Base-by-base conservation (phyloP, 1,140 invertebrate genomes). In the Drosophila melanica region DNA sequence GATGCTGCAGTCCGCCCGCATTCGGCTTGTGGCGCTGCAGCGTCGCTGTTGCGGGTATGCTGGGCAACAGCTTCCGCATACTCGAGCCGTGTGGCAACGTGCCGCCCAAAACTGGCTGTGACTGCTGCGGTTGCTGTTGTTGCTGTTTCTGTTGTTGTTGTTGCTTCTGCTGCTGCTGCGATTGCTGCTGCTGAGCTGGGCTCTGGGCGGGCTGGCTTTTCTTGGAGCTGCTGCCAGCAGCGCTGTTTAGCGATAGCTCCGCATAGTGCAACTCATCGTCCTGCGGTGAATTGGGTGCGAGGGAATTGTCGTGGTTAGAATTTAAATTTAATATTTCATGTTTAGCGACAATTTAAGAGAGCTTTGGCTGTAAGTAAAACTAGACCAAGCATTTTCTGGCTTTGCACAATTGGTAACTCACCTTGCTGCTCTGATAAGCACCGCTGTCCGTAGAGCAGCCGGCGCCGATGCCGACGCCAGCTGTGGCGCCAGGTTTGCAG, bases 231-330 rank as follows among this genome's bases (percentile, higher is more conserved):
- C 73, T 71, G 47, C 77, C 57, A n/a, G 44, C 33, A 44, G 68
- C 51, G 27, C 45, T 42, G 39, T 67, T 72, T 63, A 95, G 92
- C 57, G 94, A 94, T 51, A 96, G 92, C 77, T 96, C 95, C 23
- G 95, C 95, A 79, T 96, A 96, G 54, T 95, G 95, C 72, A 96
- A 94, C 91, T 96, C 95, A 54, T 95, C 94, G 51, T 92, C 92
- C 77, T 93, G 20, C 37, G n/a, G 16, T 9, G 41, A 8, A 11
- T 9, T 0, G 12, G 3, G n/a, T 4, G 30, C 20, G 4, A 8
- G 20, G 12, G 5, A 27, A 18, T 5, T n/a, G 39, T 41, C 33
- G 8, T 7, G 33, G 33, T 2, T 9, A 35, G n/a, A 14, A 41
- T 39, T 12, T 12, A 39, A 39, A 10, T 51, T 51, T 16, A 16